Conservation (phyloP, 2,888 invertebrate genomes). For the Dioctria linearis region DNA sequence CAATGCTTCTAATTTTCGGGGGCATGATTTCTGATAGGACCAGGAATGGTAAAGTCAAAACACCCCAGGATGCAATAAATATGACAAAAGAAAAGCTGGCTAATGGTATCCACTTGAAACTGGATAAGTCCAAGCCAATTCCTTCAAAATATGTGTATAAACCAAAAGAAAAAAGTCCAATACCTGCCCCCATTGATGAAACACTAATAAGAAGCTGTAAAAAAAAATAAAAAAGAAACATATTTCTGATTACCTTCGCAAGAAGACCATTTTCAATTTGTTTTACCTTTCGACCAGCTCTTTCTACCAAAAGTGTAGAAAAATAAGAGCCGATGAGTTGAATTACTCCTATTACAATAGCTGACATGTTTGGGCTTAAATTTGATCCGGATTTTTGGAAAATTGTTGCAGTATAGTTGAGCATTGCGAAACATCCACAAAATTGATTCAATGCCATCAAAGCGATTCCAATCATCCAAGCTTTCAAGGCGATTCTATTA, state of each 20-base stretch:
- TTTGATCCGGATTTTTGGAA: slow-evolving; percentile 67
- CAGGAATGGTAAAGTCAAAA: slow-evolving; percentile 67
- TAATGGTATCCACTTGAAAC: slow-evolving; percentile 67
- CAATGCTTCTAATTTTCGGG: slow-evolving; percentile 65
- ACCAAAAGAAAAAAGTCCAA: slow-evolving; percentile 65
- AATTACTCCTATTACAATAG: slow-evolving; percentile 68
- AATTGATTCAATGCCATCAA: slow-evolving; percentile 66
- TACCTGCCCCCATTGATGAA: slow-evolving; percentile 66
- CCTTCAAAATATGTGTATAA: slow-evolving; percentile 63
- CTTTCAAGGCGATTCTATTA: slow-evolving; percentile 64
- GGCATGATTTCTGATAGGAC: slow-evolving; percentile 67
- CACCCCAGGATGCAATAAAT: slow-evolving; percentile 66
- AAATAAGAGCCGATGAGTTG: slow-evolving; percentile 67
- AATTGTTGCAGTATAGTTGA: slow-evolving; percentile 68
- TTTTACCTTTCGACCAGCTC: slow-evolving; percentile 66
- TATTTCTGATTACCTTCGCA: no score
- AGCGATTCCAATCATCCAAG: slow-evolving; percentile 65
- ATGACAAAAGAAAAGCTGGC: slow-evolving; percentile 68
- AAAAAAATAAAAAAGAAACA: background rate
- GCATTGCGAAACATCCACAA: slow-evolving; percentile 68
- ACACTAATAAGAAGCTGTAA: slow-evolving; percentile 62
- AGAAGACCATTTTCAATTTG: background rate
- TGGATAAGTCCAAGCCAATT: slow-evolving; percentile 61
- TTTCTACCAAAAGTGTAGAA: slow-evolving; percentile 67
- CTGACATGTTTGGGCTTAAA: slow-evolving; percentile 65